Evolutionary conservation across 2,888 invertebrate species (phyloP), one percentile per base, ranked within the genome.

Genomic region (Cenopis cana): DNA sequence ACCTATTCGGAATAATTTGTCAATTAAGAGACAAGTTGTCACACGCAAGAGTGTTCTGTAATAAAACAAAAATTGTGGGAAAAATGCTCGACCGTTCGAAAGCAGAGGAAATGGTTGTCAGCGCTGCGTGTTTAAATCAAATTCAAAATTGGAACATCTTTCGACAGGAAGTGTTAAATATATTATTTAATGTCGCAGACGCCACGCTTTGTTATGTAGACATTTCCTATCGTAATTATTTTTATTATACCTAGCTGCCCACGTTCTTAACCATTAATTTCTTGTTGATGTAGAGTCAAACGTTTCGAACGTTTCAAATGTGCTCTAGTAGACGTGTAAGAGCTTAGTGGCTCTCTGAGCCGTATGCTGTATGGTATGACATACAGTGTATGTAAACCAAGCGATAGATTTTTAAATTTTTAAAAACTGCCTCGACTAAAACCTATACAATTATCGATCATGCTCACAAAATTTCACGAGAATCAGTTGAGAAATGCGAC

Each of bases 141-240:
- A 92, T 85, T 88, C 87, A 89, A 89, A 93, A 93, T 91, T 93
- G 89, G 91, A 89, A 88, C 90, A 89, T 89, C 90, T 89, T 91
- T 90, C 89, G 87, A 81, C 89, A 85, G 91, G 91, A 91, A 89
- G 87, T 86, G 85, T 86, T 85, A 83, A 90, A 91, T 90, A 87
- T 89, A 88, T 88, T 88, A 87, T 71, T 67, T 84, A 84, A 86
- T 87, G 87, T 80, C 81, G 81, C 79, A 81, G 84, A 84, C 82
- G 79, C 81, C 79, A 78, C 73, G 77, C 80, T 83, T 81, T 85
- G 85, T 86, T 82, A 82, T 80, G 78, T 77, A 78, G 77, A 77
- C 79, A 76, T 77, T 81, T 81, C 78, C 80, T 79, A 87, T 84
- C 82, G 81, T 79, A 74, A 81, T 81, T 79, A 79, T 79, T 79